Conservation (phyloP, 2,888 invertebrate genomes). For the Clostera curtula region DNA sequence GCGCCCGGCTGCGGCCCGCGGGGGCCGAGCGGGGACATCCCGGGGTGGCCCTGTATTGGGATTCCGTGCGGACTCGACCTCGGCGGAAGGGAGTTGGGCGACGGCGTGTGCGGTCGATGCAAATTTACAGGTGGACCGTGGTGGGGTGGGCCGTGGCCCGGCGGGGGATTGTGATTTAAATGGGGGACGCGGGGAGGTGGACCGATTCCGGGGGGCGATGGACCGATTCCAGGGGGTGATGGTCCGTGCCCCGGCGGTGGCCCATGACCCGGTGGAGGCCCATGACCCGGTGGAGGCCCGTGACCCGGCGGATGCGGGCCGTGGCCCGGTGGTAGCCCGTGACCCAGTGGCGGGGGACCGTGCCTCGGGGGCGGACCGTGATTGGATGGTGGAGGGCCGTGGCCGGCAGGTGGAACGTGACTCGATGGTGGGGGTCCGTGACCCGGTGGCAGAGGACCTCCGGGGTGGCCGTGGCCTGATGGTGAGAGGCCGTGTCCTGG, state of each 20-base stretch:
- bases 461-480: conserved; percentile 9
- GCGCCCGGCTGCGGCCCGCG: conserved; percentile 9
- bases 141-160: conserved; percentile 8
- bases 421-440: conserved; percentile 5
- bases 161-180: conserved; percentile 8
- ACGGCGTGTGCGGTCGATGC: background rate
- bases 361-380: conserved; percentile 26
- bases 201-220: conserved; percentile 8
- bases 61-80: conserved; percentile 5
- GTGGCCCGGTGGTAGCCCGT: conserved; percentile 18
- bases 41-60: too few species aligned
- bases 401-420: conserved; percentile 4
- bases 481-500: conserved; percentile 10
- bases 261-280: conserved; percentile 2
- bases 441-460: conserved; percentile 33
- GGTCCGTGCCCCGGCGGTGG: conserved; percentile 9
- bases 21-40: conserved; percentile 7
- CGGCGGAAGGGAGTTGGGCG: background rate
- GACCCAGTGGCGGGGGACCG: conserved; percentile 32
- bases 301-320: conserved; percentile 14
- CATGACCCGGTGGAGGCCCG: conserved; percentile 23
- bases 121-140: conserved; percentile 12
- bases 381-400: conserved; percentile 2
- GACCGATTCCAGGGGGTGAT: conserved; percentile 11
- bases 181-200: conserved; percentile 1